Base-by-base conservation (phyloP, 2,113 vertebrate genomes). In the Nyctibius bracteatus region DNA sequence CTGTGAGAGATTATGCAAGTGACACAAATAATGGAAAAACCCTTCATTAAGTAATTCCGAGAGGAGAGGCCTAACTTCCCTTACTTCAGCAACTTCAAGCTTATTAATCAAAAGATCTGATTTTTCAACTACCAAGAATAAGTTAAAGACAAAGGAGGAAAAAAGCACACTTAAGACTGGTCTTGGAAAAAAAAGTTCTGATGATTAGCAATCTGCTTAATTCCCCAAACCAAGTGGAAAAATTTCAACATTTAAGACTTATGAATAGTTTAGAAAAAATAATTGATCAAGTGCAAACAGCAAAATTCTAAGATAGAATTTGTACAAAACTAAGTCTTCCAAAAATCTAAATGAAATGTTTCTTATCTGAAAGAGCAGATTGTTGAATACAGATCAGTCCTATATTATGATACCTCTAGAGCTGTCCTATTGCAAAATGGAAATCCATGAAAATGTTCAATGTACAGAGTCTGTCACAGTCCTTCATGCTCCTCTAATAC, bases 1-100 rank as follows among this genome's bases (percentile, higher is more conserved):
- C 39, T 37, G 12, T 22, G 72, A 63, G 68, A 86, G 63, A 90
- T 92, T 90, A 92, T 88, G 88, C 87, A 94, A 94, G 75, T 24
- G 55, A 93, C 59, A 95, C 54, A 75, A 96, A 86, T 86, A 93
- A 86, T 37, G 43, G 79, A 70, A 83, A 93, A 90, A 10, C 8
- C 59, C 35, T 92, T 93, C 58, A 81, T 93, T 81, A 95, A 72
- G 57, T 65, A 59, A 83, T 86, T 88, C 41, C 70, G 25, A 89
- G 78, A 90, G 58, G 37, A 95, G 65, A 65, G n/a, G 13, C 31
- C 71, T 79, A 61, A 75, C 71, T 94, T 93, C 11, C 28, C 65
- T 79, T 86, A 62, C 72, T 92, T 92, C 81, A 93, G 82, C 74
- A 94, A 15, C 46, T 81, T 91, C 44, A 78, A 52, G 35, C 7